phyloP scores from a whole-genome alignment of 2,113 vertebrate genomes.

The Zosterops japonicus region DNA sequence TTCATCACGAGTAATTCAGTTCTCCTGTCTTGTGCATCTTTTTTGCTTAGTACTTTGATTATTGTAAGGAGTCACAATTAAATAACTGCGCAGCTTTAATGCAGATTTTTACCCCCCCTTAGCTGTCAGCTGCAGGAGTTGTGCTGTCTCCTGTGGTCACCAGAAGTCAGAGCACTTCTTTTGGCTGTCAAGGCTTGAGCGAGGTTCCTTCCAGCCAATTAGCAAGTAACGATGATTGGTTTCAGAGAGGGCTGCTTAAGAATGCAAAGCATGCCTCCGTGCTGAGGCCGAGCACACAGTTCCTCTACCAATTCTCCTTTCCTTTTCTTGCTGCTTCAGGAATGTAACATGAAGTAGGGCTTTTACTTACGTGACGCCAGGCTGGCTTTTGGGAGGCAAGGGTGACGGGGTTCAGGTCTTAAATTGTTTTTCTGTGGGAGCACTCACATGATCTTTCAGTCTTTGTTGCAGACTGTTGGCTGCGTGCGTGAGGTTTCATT shows the following conservation, averaged over 20 bases:
- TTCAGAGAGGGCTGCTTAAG: conserved; percentile 42
- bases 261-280: conserved; percentile 11
- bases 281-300: neutral
- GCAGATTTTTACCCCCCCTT: neutral
- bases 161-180: conserved; percentile 32
- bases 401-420: neutral
- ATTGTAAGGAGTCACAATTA: neutral
- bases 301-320: neutral
- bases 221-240: conserved; percentile 42
- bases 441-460: neutral
- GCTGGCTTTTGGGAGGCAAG: neutral
- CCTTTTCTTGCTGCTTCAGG: neutral
- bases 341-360: neutral
- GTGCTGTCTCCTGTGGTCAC: neutral
- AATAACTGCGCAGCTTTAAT: neutral
- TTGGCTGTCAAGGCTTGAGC: conserved; percentile 35
- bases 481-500: neutral
- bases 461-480: conserved; percentile 25
- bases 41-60: neutral
- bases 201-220: conserved; percentile 48
- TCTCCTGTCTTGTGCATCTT: neutral
- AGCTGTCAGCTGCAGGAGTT: neutral
- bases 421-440: neutral
- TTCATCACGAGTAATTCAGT: fast-evolving
- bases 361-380: neutral